Percentiles rank a stretch among this genome's conserved stretches.
phyloP scores from a whole-genome alignment of 1,140 invertebrate genomes.

The Yoshiicerus persimilis region DNA sequence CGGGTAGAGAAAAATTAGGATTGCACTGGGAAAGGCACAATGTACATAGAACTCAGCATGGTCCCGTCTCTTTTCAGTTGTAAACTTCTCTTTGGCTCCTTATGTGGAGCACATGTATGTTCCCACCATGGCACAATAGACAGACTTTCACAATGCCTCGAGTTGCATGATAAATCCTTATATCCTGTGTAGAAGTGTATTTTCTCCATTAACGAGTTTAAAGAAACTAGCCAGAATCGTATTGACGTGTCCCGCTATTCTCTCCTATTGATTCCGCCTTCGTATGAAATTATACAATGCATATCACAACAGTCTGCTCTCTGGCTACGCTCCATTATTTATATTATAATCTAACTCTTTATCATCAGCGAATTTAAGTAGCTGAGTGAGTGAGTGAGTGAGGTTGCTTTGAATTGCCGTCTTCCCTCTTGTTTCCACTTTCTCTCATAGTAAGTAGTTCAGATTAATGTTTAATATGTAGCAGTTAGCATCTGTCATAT shows the following conservation, averaged over 20 bases:
- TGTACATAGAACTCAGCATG: background rate
- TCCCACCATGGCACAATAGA: slow-evolving; percentile 22
- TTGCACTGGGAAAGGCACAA: background rate
- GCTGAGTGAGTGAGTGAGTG: background rate
- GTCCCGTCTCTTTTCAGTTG: background rate
- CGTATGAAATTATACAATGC: background rate
- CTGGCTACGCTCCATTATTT: no score
- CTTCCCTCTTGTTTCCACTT: background rate
- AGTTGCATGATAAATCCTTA: slow-evolving; percentile 28
- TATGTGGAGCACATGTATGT: slow-evolving; percentile 22
- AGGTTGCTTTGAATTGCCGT: background rate
- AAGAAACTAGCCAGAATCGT: background rate
- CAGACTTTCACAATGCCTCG: background rate
- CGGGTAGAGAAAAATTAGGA: background rate
- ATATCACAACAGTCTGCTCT: background rate
- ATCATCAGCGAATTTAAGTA: no score
- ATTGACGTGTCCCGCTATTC: background rate
- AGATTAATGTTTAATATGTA: no score
- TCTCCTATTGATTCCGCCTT: background rate
- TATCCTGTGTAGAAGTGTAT: background rate
- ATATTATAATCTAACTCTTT: no score
- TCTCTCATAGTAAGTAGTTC: background rate
- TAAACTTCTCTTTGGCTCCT: background rate
- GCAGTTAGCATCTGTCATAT: no score
- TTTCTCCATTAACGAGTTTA: slow-evolving; percentile 24